A percentile compares a stretch with the other conserved stretches of the same genome.
phyloP scores from a whole-genome alignment of 2,113 vertebrate genomes.

The Glaucidium brasilianum region DNA sequence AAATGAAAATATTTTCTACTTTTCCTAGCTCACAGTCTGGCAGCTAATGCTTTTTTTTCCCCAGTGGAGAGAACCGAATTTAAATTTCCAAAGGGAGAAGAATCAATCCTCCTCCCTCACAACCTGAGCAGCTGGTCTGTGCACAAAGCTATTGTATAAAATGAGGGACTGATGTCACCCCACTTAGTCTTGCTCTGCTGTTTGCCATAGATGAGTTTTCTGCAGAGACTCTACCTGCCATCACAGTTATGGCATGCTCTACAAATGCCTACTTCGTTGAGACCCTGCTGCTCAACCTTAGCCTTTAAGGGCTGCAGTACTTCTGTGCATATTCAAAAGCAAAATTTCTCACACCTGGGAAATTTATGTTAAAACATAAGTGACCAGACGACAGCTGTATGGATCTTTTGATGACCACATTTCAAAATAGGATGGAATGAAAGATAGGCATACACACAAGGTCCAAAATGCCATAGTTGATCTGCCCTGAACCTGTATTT shows the following conservation, averaged over 20 bases:
- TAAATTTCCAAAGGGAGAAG: neutral
- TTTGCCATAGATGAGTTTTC: neutral
- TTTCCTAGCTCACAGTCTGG: neutral
- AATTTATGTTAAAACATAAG: neutral
- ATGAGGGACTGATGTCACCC: neutral
- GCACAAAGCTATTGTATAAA: neutral
- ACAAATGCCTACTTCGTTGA: neutral
- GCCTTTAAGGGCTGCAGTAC: neutral
- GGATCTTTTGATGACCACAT: neutral
- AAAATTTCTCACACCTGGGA: neutral
- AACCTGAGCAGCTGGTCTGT: neutral
- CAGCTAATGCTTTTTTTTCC: neutral
- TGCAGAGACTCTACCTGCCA: neutral
- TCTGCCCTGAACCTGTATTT: neutral
- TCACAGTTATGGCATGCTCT: neutral
- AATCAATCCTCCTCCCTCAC: neutral
- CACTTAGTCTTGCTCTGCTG: neutral
- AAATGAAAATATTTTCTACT: neutral
- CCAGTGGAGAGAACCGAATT: neutral
- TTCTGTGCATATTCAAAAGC: neutral
- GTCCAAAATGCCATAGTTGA: neutral
- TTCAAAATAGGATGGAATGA: neutral
- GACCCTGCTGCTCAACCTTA: neutral
- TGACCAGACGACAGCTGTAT: neutral
- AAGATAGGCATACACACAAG: neutral